A percentile compares a stretch with the other conserved stretches of the same genome.
Evolutionary conservation across 2,797 vertebrate species (phyloP).

Genomic region (Perodicticus potto): DNA sequence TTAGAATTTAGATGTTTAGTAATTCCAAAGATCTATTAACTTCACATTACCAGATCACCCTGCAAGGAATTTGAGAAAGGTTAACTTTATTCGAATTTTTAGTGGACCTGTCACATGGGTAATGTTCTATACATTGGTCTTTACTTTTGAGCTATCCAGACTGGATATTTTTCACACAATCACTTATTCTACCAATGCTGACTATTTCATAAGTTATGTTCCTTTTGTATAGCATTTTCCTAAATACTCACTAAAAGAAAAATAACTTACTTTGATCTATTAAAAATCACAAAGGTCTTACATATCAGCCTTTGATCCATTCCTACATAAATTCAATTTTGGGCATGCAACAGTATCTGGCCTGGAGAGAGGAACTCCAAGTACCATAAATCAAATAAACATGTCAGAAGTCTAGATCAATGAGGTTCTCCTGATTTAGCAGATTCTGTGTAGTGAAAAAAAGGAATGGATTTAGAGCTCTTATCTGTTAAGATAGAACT

Average conservation of each 20-base stretch:
- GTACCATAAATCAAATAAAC: constrained; percentile 4
- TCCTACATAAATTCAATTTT: not conserved
- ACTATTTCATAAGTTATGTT: not conserved
- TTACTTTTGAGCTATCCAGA: not conserved
- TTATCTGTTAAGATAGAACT: not conserved
- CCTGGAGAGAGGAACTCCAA: not conserved
- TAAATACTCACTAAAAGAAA: not conserved
- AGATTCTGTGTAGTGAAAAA: not conserved
- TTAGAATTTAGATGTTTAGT: constrained; percentile 20
- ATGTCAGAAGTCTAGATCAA: constrained; percentile 1
- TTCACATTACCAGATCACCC: not conserved
- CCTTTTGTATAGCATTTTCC: not conserved
- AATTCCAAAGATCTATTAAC: not conserved
- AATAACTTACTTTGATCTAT: not conserved
- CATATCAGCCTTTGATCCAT: not conserved
- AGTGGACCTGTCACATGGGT: not conserved
- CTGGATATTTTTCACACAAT: not conserved
- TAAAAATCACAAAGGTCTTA: not conserved
- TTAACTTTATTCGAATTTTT: not conserved
- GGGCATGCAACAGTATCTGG: not conserved
- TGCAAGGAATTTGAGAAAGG: not conserved
- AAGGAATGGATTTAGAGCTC: constrained; percentile 23
- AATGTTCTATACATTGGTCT: not conserved
- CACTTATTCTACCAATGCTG: not conserved
- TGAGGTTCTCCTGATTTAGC: not conserved